These are phyloP conservation scores for Clytia hemisphaerica DNA, from an alignment of 30 jellyfish, hydroid and myxozoan genomes.

Conservation along the genomic window DNA sequence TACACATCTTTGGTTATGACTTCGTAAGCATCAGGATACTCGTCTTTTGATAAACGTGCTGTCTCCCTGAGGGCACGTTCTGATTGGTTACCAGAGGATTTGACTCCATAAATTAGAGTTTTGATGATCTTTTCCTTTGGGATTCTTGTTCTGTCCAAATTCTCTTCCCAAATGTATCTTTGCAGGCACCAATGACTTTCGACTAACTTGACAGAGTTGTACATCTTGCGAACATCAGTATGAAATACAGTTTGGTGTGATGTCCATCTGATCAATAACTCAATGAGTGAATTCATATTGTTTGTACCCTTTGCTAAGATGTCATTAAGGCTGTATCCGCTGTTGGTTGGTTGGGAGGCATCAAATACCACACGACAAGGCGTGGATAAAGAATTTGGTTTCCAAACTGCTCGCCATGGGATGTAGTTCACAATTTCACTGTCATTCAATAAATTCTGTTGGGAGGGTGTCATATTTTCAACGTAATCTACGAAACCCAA, in stretches of 20 bases:
- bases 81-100: background rate
- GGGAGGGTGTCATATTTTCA: background rate
- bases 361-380: background rate
- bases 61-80: background rate
- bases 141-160: background rate
- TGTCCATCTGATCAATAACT: background rate
- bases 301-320: background rate
- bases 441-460: background rate
- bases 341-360: background rate
- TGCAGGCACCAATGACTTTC: background rate
- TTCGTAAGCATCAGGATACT: background rate
- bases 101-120: background rate
- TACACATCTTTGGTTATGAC: background rate
- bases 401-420: background rate
- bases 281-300: background rate
- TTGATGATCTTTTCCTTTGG: conserved; percentile 8
- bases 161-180: background rate
- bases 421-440: background rate
- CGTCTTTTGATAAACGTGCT: background rate
- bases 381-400: background rate
- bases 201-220: background rate
- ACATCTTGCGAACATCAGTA: background rate
- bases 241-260: background rate
- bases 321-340: background rate
- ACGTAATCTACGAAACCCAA: background rate